Base-by-base conservation (phyloP, 2,888 invertebrate species). In the Machimus atricapillus region DNA sequence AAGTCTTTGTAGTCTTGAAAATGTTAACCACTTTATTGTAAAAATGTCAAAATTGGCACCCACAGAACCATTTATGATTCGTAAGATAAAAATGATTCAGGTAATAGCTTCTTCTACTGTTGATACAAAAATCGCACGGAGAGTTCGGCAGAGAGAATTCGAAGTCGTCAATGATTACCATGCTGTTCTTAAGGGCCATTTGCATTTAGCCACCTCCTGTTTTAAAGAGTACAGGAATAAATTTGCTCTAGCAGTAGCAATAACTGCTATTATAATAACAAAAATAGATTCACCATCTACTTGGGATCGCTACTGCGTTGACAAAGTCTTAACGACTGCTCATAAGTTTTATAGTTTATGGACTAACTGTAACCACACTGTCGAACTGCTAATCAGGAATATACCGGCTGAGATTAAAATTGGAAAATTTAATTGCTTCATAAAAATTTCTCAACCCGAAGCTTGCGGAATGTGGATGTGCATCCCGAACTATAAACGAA, bases 241-340 rank as follows among this genome's bases (percentile, higher is more conserved):
- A 1, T 92, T 92, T 76, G 90, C 91, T 0, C 86, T 92, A n/a
- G 91, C 92, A 0, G 90, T 91, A 2, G 90, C 91, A 0, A 89
- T 91, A 0, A 89, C 90, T 14, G 90, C 91, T 0, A 89, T 92
- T 0, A 73, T 92, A 23, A 91, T 90, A 27, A 90, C 92, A 0
- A 92, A 92, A 88, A 90, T 92, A 46, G 92, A 92, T 89, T 90
- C 91, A 87, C 90, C 92, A 0, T 91, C 91, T 7, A 91, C 91
- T 0, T 92, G 92, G 92, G 90, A 91, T 74, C 87, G 88, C 74
- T 90, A 89, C 82, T 90, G 90, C 19, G 79, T 91, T 2, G 91
- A 92, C 81, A 91, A 90, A 83, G 89, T 92, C 12, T 88, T 92
- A 12, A 90, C 91, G 56, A 90, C 91, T 88, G 92, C 92, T 2